These are phyloP conservation scores for Balanococcus diminutus DNA, from an alignment of 2,888 invertebrate species.

Conservation along the genomic window DNA sequence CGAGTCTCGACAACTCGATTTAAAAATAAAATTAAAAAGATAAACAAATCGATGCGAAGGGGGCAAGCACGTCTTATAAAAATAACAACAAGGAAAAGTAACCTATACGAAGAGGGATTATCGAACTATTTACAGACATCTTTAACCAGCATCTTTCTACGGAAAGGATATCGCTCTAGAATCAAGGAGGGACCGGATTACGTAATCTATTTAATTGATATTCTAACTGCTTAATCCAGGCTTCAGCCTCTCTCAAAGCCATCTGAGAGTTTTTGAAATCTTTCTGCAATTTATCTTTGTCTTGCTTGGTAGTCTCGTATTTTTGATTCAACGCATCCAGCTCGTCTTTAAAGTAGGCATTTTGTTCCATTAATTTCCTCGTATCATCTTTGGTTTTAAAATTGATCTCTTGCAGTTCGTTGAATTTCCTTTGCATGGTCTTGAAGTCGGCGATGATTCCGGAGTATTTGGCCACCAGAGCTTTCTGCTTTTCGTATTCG, in stretches of 20 bases:
- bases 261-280: neutral
- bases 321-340: neutral
- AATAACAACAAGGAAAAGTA: too few species aligned
- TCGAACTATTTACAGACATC: neutral
- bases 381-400: conserved; percentile 7
- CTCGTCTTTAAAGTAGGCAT: neutral
- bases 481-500: conserved; percentile 37
- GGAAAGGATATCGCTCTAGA: neutral
- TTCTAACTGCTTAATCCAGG: conserved; percentile 32
- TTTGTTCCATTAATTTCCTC: conserved; percentile 4
- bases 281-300: conserved; percentile 4
- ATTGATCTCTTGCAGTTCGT: conserved; percentile 3
- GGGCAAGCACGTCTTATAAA: too few species aligned
- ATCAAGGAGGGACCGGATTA: neutral
- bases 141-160: neutral
- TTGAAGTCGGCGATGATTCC: neutral
- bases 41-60: too few species aligned
- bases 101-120: too few species aligned
- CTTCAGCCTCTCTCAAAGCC: neutral
- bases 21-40: neutral
- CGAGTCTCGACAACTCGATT: neutral
- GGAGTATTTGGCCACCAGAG: neutral
- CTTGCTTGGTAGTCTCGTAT: neutral
- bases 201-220: neutral
- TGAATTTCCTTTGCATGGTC: conserved; percentile 2